These are phyloP conservation scores for Prochilodus magdalenae DNA, from an alignment of 2,113 vertebrate species.

Conservation along the genomic window DNA sequence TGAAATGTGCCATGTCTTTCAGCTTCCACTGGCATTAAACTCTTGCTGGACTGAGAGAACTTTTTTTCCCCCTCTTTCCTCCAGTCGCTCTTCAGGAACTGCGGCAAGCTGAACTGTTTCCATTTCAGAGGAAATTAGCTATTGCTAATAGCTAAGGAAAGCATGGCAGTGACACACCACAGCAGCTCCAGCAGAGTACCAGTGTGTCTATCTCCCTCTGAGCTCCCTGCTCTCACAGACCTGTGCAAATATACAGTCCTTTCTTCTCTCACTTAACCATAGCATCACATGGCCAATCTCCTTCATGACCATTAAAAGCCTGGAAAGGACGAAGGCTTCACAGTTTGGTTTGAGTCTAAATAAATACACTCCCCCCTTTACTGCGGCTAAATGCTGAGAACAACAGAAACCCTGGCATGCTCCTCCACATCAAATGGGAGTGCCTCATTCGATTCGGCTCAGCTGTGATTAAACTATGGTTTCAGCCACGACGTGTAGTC, in stretches of 20 bases:
- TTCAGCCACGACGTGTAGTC: conserved; percentile 38
- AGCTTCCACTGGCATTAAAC: conserved; percentile 17
- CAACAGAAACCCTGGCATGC: conserved; percentile 49
- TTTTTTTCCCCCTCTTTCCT: neutral
- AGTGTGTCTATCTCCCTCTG: neutral
- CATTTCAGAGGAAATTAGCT: conserved; percentile 72
- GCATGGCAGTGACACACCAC: conserved; percentile 64
- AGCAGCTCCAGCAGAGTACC: conserved; percentile 35
- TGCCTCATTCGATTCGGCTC: conserved; percentile 50
- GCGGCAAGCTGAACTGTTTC: conserved; percentile 67
- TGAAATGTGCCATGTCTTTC: conserved; percentile 13
- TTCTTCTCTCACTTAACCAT: conserved; percentile 14
- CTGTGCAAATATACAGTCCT: conserved; percentile 10
- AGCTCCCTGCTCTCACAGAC: neutral
- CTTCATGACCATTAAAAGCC: neutral
- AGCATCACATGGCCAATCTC: conserved; percentile 11
- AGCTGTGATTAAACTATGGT: conserved; percentile 56
- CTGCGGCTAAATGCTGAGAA: conserved; percentile 51
- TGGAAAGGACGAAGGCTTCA: neutral
- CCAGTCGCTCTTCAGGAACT: neutral
- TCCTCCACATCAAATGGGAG: conserved; percentile 57
- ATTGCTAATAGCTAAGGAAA: conserved; percentile 60
- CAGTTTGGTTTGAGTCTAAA: neutral
- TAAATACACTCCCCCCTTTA: conserved; percentile 21
- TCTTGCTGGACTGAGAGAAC: neutral